Evolutionary conservation across 2,888 invertebrate genomes (phyloP).

Genomic region (Pristionchus maxplancki): DNA sequence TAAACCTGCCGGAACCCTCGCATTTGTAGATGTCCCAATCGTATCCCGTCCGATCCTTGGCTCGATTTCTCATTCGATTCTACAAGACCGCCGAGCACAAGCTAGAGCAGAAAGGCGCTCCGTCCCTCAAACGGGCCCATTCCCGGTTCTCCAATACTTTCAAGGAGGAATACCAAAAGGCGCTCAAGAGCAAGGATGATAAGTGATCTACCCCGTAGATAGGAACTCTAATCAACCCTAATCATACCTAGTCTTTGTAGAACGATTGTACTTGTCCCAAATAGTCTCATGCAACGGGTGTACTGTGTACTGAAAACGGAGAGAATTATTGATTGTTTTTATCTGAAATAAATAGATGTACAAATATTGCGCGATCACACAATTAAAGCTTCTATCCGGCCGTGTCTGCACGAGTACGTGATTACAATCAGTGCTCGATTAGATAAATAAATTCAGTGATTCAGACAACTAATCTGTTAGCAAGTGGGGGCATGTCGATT

Average conservation of each 20-base stretch:
- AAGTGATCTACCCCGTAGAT: no score
- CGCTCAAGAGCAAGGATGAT: conserved; percentile 58
- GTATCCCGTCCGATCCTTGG: conserved; percentile 59
- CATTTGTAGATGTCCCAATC: conserved; percentile 60
- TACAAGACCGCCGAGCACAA: conserved; percentile 60
- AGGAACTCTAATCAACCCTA: not conserved
- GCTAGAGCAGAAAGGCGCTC: conserved; percentile 52
- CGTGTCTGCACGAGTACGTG: not conserved
- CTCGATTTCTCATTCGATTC: conserved; percentile 62
- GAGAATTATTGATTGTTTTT: conserved; percentile 22
- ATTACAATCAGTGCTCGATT: no score
- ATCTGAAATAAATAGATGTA: conserved; percentile 25
- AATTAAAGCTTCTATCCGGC: conserved; percentile 17
- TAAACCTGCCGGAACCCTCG: no score
- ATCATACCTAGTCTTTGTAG: not conserved
- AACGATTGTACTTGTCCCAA: not conserved
- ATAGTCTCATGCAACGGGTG: conserved; percentile 13
- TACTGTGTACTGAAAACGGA: not conserved
- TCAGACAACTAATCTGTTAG: conserved; percentile 9
- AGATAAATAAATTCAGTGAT: not conserved
- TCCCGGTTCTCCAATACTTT: conserved; percentile 57
- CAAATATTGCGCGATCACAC: conserved; percentile 19
- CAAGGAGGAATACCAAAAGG: conserved; percentile 65
- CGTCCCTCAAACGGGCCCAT: not conserved
- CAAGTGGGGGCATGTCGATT: not conserved